Evolutionary conservation across 2,888 invertebrate species (phyloP).

Genomic region (Resseliella maxima): DNA sequence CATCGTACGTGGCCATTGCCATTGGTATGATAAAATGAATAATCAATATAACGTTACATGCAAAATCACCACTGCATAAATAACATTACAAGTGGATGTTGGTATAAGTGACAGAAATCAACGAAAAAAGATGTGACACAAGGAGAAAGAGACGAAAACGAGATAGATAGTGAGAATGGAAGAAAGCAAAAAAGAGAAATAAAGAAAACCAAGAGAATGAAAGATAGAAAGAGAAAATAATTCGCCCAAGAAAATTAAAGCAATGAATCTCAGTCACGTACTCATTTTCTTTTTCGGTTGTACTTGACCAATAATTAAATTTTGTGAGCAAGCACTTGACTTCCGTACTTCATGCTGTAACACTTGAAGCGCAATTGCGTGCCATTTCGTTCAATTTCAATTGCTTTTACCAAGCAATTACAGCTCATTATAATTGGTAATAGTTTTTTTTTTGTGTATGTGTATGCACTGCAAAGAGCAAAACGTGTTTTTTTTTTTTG

Average conservation of each 20-base stretch:
- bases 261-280: conserved; percentile 20
- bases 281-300: not conserved
- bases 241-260: not conserved
- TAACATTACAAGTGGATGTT: not conserved
- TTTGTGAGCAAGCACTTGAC: conserved; percentile 11
- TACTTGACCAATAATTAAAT: conserved; percentile 31
- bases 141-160: not conserved
- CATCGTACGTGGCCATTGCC: not conserved
- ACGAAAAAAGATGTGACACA: not conserved
- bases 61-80: conserved; percentile 7
- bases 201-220: not conserved
- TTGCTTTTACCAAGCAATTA: conserved; percentile 26
- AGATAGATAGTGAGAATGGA: not conserved
- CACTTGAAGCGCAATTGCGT: conserved; percentile 1
- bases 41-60: conserved; percentile 46
- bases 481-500: not conserved
- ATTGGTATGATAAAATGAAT: not conserved
- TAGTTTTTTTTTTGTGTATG: not conserved
- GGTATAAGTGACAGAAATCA: not conserved
- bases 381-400: not conserved
- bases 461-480: not conserved
- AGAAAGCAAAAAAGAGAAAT: not conserved
- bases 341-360: not conserved
- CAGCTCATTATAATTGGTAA: conserved; percentile 48
- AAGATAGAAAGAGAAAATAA: not conserved